A percentile compares a stretch with the other conserved stretches of the same genome.
phyloP scores from a whole-genome alignment of 1,140 invertebrate genomes.

The Piezodorus guildinii region DNA sequence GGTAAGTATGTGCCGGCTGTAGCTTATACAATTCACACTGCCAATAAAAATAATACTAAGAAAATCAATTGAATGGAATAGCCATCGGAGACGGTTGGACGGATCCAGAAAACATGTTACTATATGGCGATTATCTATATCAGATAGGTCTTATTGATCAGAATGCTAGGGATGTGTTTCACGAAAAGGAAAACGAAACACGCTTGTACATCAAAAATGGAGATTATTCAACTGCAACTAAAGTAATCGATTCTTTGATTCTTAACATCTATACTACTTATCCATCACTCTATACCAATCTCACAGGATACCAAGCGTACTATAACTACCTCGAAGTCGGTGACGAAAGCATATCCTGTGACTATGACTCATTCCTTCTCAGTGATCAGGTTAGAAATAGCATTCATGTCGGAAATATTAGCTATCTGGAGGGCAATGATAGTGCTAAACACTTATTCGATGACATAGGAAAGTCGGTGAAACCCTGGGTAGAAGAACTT shows the following conservation, averaged over 20 bases:
- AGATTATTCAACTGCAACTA: background rate
- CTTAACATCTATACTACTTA: background rate
- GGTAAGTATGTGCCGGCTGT: slow-evolving; percentile 44
- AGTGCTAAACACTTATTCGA: background rate
- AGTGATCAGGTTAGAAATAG: background rate
- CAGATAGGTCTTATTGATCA: slow-evolving; percentile 46
- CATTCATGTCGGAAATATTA: background rate
- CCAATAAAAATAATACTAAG: slow-evolving; percentile 44
- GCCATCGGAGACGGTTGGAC: slow-evolving; percentile 76
- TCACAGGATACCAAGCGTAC: background rate
- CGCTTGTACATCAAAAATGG: background rate
- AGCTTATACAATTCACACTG: slow-evolving; percentile 39
- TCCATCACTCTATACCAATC: background rate
- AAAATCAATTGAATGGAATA: slow-evolving; percentile 55
- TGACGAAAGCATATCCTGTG: background rate
- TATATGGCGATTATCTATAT: slow-evolving; percentile 69
- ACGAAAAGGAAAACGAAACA: slow-evolving; percentile 18
- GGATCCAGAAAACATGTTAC: slow-evolving; percentile 64
- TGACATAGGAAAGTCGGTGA: background rate
- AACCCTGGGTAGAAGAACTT: background rate
- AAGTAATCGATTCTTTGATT: background rate
- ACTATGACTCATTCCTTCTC: background rate
- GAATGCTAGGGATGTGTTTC: slow-evolving; percentile 22
- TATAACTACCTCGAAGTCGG: background rate
- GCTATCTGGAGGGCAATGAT: background rate